A percentile compares a stretch with the other conserved stretches of the same genome.
Conservation (phyloP, 2,797 vertebrate genomes). For the Falco rusticolus region DNA sequence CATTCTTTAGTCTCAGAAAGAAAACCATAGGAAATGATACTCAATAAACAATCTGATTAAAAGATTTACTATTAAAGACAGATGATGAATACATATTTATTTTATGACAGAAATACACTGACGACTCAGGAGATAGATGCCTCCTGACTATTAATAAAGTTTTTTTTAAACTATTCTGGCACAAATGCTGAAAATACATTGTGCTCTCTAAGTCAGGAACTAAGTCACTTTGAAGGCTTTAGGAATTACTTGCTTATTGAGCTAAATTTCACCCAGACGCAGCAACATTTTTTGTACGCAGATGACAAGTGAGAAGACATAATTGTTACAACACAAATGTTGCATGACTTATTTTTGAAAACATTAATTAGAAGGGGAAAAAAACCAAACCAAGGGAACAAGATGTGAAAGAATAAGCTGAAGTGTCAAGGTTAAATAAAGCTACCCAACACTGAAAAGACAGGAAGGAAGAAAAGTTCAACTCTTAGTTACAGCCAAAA, state of each 20-base stretch:
- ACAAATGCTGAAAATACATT: slow-evolving; percentile 44
- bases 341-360: slow-evolving; percentile 41
- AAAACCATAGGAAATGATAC: slow-evolving; percentile 25
- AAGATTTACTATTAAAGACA: slow-evolving; percentile 59
- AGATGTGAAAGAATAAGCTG: slow-evolving; percentile 5
- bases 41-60: slow-evolving; percentile 47
- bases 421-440: slow-evolving; percentile 63
- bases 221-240: not conserved
- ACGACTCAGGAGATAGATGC: slow-evolving; percentile 25
- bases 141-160: slow-evolving; percentile 55
- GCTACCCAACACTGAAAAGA: not conserved
- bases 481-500: not conserved
- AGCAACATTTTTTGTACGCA: not conserved
- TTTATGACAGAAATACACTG: slow-evolving; percentile 36
- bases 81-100: slow-evolving; percentile 50
- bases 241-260: slow-evolving; percentile 27
- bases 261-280: not conserved
- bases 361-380: not conserved
- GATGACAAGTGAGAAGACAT: slow-evolving; percentile 41
- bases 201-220: not conserved
- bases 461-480: slow-evolving; percentile 35
- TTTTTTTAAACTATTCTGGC: slow-evolving; percentile 44
- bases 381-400: not conserved
- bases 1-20: slow-evolving; percentile 36
- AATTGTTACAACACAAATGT: slow-evolving; percentile 33